Evolutionary conservation across 2,888 invertebrate genomes (phyloP).

Genomic region (Acanthosepion esculentum): DNA sequence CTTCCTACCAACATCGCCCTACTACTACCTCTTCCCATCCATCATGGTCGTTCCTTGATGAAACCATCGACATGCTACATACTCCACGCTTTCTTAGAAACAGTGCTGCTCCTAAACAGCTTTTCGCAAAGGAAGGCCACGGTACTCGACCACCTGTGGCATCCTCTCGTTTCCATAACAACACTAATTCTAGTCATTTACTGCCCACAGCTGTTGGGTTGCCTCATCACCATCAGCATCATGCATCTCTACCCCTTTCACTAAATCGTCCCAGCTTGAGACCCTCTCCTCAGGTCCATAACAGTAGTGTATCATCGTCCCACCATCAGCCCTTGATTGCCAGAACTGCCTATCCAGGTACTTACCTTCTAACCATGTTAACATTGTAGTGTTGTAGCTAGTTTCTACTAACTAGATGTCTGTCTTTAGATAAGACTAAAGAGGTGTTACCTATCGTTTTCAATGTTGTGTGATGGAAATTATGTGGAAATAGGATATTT

Average conservation of each 20-base stretch:
- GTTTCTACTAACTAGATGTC: neutral
- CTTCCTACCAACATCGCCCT: neutral
- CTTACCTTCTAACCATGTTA: neutral
- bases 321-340: neutral
- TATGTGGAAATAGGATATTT: neutral
- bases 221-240: neutral
- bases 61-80: neutral
- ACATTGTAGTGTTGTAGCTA: neutral
- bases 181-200: neutral
- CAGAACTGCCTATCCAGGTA: neutral
- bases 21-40: neutral
- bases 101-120: neutral
- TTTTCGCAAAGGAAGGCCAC: neutral
- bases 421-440: neutral
- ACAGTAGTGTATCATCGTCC: neutral
- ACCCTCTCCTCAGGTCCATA: neutral
- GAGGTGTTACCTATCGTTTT: no score
- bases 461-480: neutral
- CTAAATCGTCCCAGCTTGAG: neutral
- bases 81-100: neutral
- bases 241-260: neutral
- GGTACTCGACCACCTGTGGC: neutral
- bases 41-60: neutral
- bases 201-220: neutral
- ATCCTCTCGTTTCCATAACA: neutral